Evolutionary conservation across 2,797 vertebrate genomes (phyloP).

Genomic region (Gallinago stenura): DNA sequence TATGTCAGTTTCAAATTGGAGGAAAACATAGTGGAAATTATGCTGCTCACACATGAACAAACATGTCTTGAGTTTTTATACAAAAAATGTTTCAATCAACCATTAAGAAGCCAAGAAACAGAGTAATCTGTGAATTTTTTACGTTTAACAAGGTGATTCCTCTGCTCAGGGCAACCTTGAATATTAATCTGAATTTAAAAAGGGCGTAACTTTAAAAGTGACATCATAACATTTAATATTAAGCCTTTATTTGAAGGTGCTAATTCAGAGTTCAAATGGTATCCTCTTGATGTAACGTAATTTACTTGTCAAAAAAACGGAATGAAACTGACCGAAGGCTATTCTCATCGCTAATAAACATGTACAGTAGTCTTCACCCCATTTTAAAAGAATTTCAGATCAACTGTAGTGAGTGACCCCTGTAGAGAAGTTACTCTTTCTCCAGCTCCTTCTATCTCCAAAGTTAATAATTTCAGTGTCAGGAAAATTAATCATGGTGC

Average conservation of each 20-base stretch:
- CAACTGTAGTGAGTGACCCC: neutral
- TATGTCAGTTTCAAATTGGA: neutral
- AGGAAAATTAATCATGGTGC: neutral
- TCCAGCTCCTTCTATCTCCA: neutral
- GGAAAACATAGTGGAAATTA: neutral
- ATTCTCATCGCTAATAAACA: neutral
- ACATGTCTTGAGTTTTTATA: neutral
- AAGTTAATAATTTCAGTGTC: neutral
- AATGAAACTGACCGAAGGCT: neutral
- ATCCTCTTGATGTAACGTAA: accelerated
- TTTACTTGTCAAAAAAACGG: neutral
- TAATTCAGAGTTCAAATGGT: neutral
- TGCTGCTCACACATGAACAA: neutral
- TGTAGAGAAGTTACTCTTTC: neutral
- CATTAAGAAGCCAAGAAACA: neutral
- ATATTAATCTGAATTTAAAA: neutral
- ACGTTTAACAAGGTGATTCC: neutral
- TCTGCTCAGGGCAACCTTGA: neutral
- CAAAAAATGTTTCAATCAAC: neutral
- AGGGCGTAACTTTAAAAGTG: neutral
- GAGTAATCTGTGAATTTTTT: neutral
- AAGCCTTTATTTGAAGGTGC: neutral
- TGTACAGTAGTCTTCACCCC: neutral
- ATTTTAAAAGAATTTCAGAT: neutral
- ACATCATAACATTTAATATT: neutral